A percentile compares a stretch with the other conserved stretches of the same genome.
Evolutionary conservation across 2,797 vertebrate species (phyloP).

Genomic region (Ceyx erithaca): DNA sequence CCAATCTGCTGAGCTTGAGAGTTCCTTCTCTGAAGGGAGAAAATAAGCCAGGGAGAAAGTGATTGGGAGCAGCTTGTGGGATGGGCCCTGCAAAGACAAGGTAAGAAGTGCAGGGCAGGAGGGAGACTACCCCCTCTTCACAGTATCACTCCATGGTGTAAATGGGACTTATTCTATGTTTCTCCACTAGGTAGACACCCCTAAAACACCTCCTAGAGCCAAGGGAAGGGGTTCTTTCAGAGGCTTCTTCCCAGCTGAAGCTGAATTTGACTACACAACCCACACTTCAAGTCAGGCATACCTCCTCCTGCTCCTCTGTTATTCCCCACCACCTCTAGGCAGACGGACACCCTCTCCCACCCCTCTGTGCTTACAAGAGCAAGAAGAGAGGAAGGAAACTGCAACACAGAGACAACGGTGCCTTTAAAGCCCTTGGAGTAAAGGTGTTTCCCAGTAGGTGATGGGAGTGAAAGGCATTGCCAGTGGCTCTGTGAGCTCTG

Average conservation of each 20-base stretch:
- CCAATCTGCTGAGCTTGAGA: neutral
- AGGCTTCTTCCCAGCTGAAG: neutral
- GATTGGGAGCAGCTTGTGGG: neutral
- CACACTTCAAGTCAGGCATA: neutral
- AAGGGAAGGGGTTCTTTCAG: neutral
- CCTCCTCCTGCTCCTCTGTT: neutral
- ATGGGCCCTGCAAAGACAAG: neutral
- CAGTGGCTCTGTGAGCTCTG: conserved; percentile 20
- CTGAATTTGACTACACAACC: neutral
- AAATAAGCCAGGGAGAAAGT: neutral
- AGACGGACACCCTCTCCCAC: neutral
- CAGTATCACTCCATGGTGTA: conserved; percentile 11
- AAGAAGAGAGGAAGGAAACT: conserved; percentile 21
- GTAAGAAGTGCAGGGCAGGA: neutral
- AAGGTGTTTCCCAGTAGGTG: neutral
- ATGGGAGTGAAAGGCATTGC: conserved; percentile 49
- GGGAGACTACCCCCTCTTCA: conserved; percentile 6
- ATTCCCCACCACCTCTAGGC: neutral
- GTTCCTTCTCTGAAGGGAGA: neutral
- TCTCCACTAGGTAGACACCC: neutral
- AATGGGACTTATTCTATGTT: neutral
- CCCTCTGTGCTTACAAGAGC: neutral
- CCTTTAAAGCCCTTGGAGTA: neutral
- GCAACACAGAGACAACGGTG: neutral
- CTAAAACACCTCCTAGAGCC: neutral